phyloP scores from a whole-genome alignment of 2,888 invertebrate species.

The Nephrotoma appendiculata region DNA sequence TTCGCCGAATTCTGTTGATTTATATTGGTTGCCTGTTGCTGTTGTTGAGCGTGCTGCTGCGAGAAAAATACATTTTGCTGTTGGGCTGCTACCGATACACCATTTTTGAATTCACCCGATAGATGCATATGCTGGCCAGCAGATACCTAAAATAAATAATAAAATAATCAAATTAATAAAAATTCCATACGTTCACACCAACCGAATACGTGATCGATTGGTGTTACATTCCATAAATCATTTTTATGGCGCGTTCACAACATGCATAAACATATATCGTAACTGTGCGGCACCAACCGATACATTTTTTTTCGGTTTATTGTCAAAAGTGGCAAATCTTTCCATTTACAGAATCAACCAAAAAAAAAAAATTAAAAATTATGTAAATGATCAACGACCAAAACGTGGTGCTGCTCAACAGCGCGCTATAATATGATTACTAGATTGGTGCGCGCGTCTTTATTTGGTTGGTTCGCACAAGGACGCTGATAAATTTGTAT shows the following conservation, averaged over 20 bases:
- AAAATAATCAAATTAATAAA: background rate
- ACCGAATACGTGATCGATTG: background rate
- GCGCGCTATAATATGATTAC: background rate
- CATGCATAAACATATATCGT: background rate
- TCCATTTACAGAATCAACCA: background rate
- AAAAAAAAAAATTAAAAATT: background rate
- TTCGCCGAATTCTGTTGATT: background rate
- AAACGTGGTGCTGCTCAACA: background rate
- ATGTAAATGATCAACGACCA: background rate
- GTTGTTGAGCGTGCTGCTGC: constrained; percentile 34
- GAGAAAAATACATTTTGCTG: constrained; percentile 71
- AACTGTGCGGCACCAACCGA: background rate
- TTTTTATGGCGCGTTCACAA: background rate
- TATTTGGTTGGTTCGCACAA: background rate
- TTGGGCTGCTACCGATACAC: constrained; percentile 69
- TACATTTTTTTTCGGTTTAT: background rate
- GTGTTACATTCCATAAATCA: background rate
- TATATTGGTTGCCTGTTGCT: constrained; percentile 14
- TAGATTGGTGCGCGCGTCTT: background rate
- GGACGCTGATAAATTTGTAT: background rate
- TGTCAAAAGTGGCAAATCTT: background rate
- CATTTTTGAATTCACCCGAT: constrained; percentile 53
- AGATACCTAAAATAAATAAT: constrained; percentile 45
- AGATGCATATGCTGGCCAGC: constrained; percentile 77
- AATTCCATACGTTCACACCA: background rate